phyloP scores from a whole-genome alignment of 2,888 invertebrate genomes.

The Philaethria dido region DNA sequence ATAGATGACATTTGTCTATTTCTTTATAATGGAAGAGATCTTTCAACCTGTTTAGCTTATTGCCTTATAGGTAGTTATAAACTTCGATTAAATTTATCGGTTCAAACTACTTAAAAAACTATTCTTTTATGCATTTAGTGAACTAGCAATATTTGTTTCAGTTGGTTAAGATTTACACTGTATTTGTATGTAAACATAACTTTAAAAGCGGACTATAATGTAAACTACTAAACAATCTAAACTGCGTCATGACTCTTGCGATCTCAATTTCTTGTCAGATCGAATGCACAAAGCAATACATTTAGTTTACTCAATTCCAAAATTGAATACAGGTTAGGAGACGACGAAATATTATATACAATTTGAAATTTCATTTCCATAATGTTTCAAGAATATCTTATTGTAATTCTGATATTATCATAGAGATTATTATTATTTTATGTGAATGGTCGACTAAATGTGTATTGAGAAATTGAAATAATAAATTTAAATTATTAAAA shows the following conservation, averaged over 20 bases:
- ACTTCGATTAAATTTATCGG: too few species aligned
- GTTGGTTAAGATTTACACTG: neutral
- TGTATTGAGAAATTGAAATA: neutral
- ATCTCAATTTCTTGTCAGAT: slow-evolving; percentile 25
- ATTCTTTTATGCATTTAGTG: too few species aligned
- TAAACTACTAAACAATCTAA: slow-evolving; percentile 18
- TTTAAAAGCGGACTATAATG: neutral
- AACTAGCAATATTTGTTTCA: too few species aligned
- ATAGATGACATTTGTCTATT: too few species aligned
- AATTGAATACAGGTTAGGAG: slow-evolving; percentile 19
- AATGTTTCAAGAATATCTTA: slow-evolving; percentile 33
- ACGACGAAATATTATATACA: slow-evolving; percentile 28
- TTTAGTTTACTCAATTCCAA: slow-evolving; percentile 23
- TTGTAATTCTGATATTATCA: slow-evolving; percentile 31
- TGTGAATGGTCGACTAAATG: neutral
- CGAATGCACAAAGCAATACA: slow-evolving; percentile 10
- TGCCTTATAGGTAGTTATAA: too few species aligned
- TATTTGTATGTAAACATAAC: neutral
- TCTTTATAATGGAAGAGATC: too few species aligned
- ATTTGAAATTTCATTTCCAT: slow-evolving; percentile 30
- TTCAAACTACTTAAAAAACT: too few species aligned
- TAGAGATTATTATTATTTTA: slow-evolving; percentile 21
- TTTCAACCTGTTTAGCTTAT: too few species aligned
- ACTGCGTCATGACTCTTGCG: slow-evolving; percentile 15
- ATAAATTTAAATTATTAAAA: neutral